Base-by-base conservation (phyloP, 2,888 invertebrate genomes). In the Drosophila nr. medialis region DNA sequence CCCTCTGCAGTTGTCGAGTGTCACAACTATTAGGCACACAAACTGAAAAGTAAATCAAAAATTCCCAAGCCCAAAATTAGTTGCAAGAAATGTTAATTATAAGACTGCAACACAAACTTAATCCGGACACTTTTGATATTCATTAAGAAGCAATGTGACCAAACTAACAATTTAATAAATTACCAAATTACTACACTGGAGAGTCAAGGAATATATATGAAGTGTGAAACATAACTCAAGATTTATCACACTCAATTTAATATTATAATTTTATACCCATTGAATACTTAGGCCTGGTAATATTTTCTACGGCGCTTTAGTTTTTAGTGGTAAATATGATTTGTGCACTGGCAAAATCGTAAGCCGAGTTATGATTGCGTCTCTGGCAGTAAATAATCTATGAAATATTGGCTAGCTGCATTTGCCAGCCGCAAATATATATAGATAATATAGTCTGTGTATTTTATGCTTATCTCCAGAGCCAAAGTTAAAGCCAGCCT, bases 1-100 rank as follows among this genome's bases (percentile, higher is more conserved):
- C 90, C 88, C 61, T 30, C 48, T 70, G 61, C 59, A 29, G 53
- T 34, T 6, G 13, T n/a, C 42, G 24, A 34, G 30, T 54, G 67
- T 53, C 36, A 32, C 32, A 66, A 45, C 66, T 54, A 66, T 67
- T 68, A 68, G 68, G 48, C 68, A 48, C 27, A 49, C 24, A 34
- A 30, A 34, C 38, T 21, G 40, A 24, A 34, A 67, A 50, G 49
- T 38, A 38, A 21, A 71, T 70, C 30, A 72, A 61, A 64, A 50
- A 64, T 76, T 64, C 66, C 50, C 49, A 38, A 27, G n/a, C 21
- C 2, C 27, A 38, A 38, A 55, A 55, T 36, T 24, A 36, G 54
- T 36, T 54, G 45, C 7, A 21, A 15, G 21, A 45, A 45, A 21
- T 21, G 45, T 24, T 45, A 45, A 45, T 45, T 45, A 45, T 15